Evolutionary conservation across 1,140 invertebrate genomes (phyloP).

Genomic region (Drosophila nebulosa): DNA sequence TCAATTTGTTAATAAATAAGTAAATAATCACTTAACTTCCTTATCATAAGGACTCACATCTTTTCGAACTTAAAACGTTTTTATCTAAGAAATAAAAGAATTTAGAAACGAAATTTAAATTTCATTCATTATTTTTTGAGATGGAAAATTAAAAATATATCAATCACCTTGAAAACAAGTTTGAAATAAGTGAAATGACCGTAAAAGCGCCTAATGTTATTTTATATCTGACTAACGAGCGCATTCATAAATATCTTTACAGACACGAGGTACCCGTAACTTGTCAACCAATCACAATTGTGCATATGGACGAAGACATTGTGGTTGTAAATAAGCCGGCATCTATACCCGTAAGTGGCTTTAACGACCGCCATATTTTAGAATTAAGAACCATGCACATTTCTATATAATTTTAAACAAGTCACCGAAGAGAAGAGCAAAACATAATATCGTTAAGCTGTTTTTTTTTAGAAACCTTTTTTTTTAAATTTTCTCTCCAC

Average conservation of each 20-base stretch:
- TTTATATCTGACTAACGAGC: slow-evolving; percentile 32
- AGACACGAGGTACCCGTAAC: slow-evolving; percentile 99
- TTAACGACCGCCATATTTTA: slow-evolving; percentile 86
- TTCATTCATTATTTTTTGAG: too few species aligned
- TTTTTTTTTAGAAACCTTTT: background rate
- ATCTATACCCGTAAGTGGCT: slow-evolving; percentile 97
- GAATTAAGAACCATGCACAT: background rate
- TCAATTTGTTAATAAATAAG: too few species aligned
- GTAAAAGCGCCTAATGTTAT: slow-evolving; percentile 8
- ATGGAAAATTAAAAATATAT: too few species aligned
- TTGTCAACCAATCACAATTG: slow-evolving; percentile 95
- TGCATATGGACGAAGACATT: slow-evolving; percentile 98
- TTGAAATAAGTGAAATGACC: background rate
- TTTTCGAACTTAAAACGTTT: too few species aligned
- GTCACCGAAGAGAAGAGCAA: too few species aligned
- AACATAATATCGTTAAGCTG: too few species aligned
- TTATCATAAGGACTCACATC: too few species aligned
- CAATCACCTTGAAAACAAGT: too few species aligned
- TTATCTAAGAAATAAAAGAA: too few species aligned
- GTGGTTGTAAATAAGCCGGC: slow-evolving; percentile 99
- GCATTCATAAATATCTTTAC: slow-evolving; percentile 82
- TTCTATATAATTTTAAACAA: background rate
- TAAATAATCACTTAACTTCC: too few species aligned
- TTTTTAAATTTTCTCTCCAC: background rate
- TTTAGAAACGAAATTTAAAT: too few species aligned